Base-by-base conservation (phyloP, 2,888 invertebrate species). In the Amitus sp. region DNA sequence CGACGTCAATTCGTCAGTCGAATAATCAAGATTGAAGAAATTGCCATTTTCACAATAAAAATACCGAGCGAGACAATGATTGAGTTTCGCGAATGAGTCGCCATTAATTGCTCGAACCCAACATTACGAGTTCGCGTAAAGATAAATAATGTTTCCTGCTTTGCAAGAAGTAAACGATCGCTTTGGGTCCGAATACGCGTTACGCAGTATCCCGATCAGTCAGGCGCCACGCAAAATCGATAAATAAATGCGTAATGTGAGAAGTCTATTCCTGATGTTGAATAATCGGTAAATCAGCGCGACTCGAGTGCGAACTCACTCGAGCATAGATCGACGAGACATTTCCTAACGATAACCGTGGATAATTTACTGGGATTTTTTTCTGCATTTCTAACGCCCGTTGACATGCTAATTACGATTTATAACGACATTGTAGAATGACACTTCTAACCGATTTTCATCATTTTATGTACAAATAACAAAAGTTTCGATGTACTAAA, bases 61-160 rank as follows among this genome's bases (percentile, higher is more conserved):
- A 23, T 23, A 5, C 3, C 23, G 7, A 23, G 27, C 19, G 12
- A 1, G 9, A 27, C 23, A 43, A 43, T 23, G 12, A 28, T 28
- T 33, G 42, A 17, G 37, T 40, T 55, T 55, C 23, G 48, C 49
- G 42, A 60, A 64, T 66, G 60, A 61, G 66, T 65, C 57, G 50
- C 61, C 52, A 65, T 67, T 69, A 66, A 69, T 69, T 64, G 65
- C 64, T 39, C 51, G 58, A 49, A 30, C 56, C 65, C 47, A 62
- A 57, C 43, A 53, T 61, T 47, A 60, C 59, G 61, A 55, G 12
- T 23, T 1, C 23, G 43, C 15, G 47, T 46, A 27, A 17, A 52
- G 59, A 64, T 64, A 64, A 64, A 59, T n/a, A n/a, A n/a, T 59
- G 56, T 42, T 9, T 27, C 53, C 23, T 46, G 59, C 51, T 59